Percentiles rank a stretch among this genome's conserved stretches.
phyloP scores from a whole-genome alignment of 2,888 invertebrate species.

The Aleiodes leptofemur region DNA sequence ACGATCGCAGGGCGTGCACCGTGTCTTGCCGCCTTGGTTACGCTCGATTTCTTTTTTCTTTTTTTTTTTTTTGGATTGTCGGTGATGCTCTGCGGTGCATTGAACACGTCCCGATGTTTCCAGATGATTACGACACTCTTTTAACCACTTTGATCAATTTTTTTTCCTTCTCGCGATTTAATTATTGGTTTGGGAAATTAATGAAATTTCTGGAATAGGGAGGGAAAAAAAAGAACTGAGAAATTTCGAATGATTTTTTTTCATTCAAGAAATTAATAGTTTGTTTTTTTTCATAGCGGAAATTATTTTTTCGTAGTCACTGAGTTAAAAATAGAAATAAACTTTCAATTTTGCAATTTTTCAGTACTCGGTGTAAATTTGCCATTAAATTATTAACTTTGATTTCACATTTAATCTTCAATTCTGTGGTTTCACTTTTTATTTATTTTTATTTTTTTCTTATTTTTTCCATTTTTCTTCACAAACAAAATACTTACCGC shows the following conservation, averaged over 20 bases:
- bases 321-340: background rate
- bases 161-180: too few species aligned
- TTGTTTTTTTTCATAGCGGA: too few species aligned
- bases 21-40: slow-evolving; percentile 43
- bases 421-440: background rate
- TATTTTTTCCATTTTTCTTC: too few species aligned
- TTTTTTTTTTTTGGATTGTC: slow-evolving; percentile 33
- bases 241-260: too few species aligned
- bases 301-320: background rate
- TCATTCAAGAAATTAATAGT: too few species aligned
- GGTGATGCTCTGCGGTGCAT: slow-evolving; percentile 42
- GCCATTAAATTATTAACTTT: background rate
- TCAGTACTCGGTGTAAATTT: background rate
- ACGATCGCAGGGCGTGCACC: slow-evolving; percentile 57
- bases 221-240: too few species aligned
- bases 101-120: slow-evolving; percentile 24
- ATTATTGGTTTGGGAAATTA: too few species aligned
- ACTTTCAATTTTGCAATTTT: background rate
- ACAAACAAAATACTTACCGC: too few species aligned
- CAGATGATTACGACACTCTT: too few species aligned
- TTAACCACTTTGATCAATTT: too few species aligned
- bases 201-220: too few species aligned
- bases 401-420: background rate
- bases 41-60: slow-evolving; percentile 42
- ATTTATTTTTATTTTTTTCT: background rate